Conservation (phyloP, 2,797 vertebrate species). For the Dicrostonyx torquatus region DNA sequence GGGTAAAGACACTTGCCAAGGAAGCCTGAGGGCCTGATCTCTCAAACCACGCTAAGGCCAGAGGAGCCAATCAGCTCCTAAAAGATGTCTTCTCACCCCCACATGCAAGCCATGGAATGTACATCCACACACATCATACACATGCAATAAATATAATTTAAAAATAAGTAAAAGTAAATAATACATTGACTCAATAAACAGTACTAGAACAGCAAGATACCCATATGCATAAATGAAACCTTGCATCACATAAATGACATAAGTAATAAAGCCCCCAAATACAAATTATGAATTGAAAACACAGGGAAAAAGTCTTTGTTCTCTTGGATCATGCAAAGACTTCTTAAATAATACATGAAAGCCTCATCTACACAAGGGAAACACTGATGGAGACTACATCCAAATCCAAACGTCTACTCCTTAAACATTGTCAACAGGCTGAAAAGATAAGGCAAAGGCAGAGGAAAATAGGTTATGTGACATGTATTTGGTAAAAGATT, state of each 20-base stretch:
- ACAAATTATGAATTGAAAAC: not conserved
- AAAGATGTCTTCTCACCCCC: not conserved
- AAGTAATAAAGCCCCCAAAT: not conserved
- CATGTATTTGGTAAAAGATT: not conserved
- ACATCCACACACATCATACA: not conserved
- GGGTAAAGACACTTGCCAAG: not conserved
- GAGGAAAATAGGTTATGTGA: not conserved
- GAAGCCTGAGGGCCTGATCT: not conserved
- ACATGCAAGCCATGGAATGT: not conserved
- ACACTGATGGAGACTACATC: not conserved
- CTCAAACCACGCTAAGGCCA: not conserved
- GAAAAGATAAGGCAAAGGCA: not conserved
- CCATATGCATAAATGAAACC: not conserved
- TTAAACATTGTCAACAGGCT: not conserved
- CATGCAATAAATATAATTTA: not conserved
- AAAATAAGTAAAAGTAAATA: not conserved
- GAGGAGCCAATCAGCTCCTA: not conserved
- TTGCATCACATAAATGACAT: not conserved
- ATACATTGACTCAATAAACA: not conserved
- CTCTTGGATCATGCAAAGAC: not conserved
- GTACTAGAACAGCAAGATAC: not conserved
- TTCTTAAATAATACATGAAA: not conserved
- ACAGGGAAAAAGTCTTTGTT: not conserved
- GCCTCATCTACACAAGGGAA: not conserved
- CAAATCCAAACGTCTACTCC: not conserved